These are phyloP conservation scores for Lepidocolaptes lacrymiger DNA, from an alignment of 2,797 vertebrate genomes.

Conservation along the genomic window DNA sequence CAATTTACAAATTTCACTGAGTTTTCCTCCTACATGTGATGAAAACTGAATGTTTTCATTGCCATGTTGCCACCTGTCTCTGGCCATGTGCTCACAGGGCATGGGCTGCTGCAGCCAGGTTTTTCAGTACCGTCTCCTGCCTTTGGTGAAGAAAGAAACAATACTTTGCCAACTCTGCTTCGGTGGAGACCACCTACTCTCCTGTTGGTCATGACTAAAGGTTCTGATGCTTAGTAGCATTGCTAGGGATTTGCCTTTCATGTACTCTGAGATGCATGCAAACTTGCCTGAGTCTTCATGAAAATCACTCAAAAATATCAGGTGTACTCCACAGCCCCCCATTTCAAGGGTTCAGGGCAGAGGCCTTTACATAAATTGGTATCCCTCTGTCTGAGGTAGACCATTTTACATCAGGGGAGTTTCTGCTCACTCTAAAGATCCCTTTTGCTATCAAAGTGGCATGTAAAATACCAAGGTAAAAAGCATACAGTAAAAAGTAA, in stretches of 20 bases:
- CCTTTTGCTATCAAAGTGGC: not conserved
- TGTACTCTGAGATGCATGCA: not conserved
- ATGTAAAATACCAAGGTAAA: not conserved
- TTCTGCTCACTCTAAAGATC: not conserved
- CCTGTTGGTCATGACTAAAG: not conserved
- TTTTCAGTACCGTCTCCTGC: not conserved
- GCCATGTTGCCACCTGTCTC: not conserved
- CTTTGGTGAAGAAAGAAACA: not conserved
- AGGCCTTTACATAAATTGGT: not conserved
- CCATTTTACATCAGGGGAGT: not conserved
- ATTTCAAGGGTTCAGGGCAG: not conserved
- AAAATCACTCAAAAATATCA: not conserved
- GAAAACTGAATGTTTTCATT: not conserved
- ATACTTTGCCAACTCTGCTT: not conserved
- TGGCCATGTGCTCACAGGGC: not conserved
- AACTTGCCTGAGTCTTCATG: not conserved
- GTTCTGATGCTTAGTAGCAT: not conserved
- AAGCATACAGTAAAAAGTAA: not conserved
- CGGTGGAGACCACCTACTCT: not conserved
- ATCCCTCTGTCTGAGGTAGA: not conserved
- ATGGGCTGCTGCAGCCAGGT: not conserved
- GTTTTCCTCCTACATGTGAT: not conserved
- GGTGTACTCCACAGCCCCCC: not conserved
- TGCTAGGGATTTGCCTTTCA: not conserved
- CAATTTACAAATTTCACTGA: not conserved